phyloP scores from a whole-genome alignment of 1,140 invertebrate species.

The Lepidotrigona ventralis region DNA sequence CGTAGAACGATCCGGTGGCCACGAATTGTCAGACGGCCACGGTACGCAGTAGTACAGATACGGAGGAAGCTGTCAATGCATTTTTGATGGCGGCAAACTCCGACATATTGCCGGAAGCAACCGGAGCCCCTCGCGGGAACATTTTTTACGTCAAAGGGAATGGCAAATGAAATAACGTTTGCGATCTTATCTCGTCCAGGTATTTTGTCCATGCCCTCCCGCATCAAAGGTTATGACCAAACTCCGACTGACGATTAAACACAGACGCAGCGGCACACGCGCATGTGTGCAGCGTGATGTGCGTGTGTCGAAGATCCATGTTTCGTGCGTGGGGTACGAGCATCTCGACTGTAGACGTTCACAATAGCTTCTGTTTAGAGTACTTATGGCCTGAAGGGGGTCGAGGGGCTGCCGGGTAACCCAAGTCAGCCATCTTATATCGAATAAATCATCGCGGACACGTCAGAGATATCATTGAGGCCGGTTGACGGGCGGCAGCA shows the following conservation, averaged over 20 bases:
- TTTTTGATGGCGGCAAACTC: conserved; percentile 52
- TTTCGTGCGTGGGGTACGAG: conserved; percentile 75
- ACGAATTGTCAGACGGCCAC: too few species aligned
- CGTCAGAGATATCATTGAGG: conserved; percentile 79
- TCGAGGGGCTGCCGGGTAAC: conserved; percentile 69
- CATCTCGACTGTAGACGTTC: conserved; percentile 74
- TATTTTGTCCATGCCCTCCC: conserved; percentile 65
- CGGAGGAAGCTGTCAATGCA: conserved; percentile 47
- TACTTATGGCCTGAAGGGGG: conserved; percentile 68
- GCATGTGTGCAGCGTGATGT: conserved; percentile 5
- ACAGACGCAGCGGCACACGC: conserved; percentile 18
- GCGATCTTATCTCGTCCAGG: conserved; percentile 66
- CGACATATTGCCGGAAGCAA: conserved; percentile 52
- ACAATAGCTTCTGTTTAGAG: conserved; percentile 80
- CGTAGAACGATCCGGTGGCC: too few species aligned
- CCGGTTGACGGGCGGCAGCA: conserved; percentile 72
- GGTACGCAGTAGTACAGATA: not conserved
- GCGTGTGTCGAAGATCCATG: conserved; percentile 56
- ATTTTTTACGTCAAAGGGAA: conserved; percentile 66
- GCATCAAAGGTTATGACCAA: conserved; percentile 68
- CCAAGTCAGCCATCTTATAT: conserved; percentile 78
- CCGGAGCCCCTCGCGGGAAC: conserved; percentile 50
- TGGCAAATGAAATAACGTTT: conserved; percentile 66
- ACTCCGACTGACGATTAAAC: conserved; percentile 62
- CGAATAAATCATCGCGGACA: conserved; percentile 79